Evolutionary conservation across 2,797 vertebrate genomes (phyloP).

Genomic region (Podarcis siculus): DNA sequence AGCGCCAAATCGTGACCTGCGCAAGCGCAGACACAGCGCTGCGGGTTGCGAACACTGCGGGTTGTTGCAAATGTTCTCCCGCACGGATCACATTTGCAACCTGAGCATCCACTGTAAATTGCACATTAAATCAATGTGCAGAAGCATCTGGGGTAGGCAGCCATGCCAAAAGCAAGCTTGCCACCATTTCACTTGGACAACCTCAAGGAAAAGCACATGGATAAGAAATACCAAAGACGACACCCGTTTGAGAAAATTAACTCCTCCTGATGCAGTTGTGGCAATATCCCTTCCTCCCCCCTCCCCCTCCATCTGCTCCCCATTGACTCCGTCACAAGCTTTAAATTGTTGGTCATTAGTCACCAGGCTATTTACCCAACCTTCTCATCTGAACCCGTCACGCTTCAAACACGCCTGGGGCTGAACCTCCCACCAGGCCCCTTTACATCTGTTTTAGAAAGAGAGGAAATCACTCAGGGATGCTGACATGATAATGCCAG

Average conservation of each 20-base stretch:
- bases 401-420: constrained; percentile 16
- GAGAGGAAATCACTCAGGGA: not conserved
- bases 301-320: constrained; percentile 53
- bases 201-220: constrained; percentile 3
- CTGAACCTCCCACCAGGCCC: constrained; percentile 42
- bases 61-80: too few species aligned
- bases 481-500: constrained; percentile 20
- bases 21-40: too few species aligned
- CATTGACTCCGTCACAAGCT: constrained; percentile 35
- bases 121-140: not conserved
- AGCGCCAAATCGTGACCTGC: too few species aligned
- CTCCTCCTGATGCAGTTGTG: constrained; percentile 33
- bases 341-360: constrained; percentile 52
- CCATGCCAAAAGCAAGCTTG: not conserved
- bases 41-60: too few species aligned
- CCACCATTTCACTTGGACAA: not conserved
- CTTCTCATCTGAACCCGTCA: not conserved
- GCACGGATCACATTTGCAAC: too few species aligned
- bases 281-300: constrained; percentile 36
- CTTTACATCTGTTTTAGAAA: not conserved
- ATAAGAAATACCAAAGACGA: constrained; percentile 11
- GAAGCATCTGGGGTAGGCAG: not conserved
- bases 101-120: not conserved
- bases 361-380: constrained; percentile 49
- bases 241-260: constrained; percentile 7